phyloP scores from a whole-genome alignment of 2,797 vertebrate genomes.

The Botia almorhae region DNA sequence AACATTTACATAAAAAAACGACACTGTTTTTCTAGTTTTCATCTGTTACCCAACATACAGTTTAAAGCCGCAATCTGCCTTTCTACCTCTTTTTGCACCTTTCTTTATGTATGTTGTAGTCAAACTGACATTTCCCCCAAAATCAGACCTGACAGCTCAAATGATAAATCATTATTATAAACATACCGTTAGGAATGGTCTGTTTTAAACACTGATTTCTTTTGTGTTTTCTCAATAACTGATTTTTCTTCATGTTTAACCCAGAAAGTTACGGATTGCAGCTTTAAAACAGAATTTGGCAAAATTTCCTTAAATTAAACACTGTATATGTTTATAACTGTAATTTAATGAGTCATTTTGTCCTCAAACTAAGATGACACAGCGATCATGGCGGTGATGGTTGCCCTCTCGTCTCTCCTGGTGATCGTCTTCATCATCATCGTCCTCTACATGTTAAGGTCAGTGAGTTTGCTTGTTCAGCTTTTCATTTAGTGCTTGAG shows the following conservation, averaged over 20 bases:
- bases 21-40: neutral
- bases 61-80: too few relatives aligned
- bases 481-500: neutral
- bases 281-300: neutral
- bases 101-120: too few relatives aligned
- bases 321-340: neutral
- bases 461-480: slow-evolving; percentile 58
- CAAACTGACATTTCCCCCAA: too few relatives aligned
- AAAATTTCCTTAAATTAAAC: neutral
- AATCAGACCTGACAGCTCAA: too few relatives aligned
- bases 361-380: slow-evolving; percentile 82
- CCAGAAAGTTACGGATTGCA: too few relatives aligned
- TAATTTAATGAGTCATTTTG: neutral
- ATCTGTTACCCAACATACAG: neutral
- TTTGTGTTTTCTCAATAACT: too few relatives aligned
- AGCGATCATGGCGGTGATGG: slow-evolving; percentile 95
- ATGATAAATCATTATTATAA: too few relatives aligned
- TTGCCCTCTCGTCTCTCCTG: slow-evolving; percentile 94
- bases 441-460: slow-evolving; percentile 99
- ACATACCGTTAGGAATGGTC: too few relatives aligned
- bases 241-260: too few relatives aligned
- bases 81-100: too few relatives aligned
- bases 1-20: neutral
- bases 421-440: slow-evolving; percentile 99
- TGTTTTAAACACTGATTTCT: too few relatives aligned